Base-by-base conservation (phyloP, 2,113 vertebrate genomes). In the Dasypus novemcinctus region DNA sequence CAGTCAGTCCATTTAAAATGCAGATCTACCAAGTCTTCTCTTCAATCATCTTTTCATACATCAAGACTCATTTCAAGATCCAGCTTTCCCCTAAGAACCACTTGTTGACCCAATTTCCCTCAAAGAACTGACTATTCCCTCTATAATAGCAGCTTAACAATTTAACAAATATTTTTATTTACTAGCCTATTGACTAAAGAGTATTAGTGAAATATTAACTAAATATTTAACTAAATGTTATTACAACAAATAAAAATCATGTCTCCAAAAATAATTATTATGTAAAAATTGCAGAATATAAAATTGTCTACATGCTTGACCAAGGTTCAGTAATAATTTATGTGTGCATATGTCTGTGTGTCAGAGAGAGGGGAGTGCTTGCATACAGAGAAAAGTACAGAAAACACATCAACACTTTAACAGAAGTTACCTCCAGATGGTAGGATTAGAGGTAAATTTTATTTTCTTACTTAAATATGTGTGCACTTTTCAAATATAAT, bases 1-100 rank as follows among this genome's bases (percentile, higher is more conserved):
- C 76, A 93, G 15, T 76, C 54, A 94, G 95, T 87, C 59, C 36
- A 33, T 59, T 78, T 64, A 94, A 94, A 90, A 93, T 68, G n/a
- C 27, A 81, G 87, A 93, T 66, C 15, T 59, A 78, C 63, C 21
- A 86, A 52, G 12, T 13, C 52, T 25, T 5, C 38, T 85, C 15
- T 64, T 17, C 43, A 90, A 54, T 63, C 7, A 86, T 33, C 81
- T 72, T 79, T 57, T 75, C 54, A 71, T 43, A 46, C 78, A 13
- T 68, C 9, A 46, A 72, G 25, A 76, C 7, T 85, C 59, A 43
- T 2, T 41, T 80, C 69, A 88, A 79, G 36, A 57, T 2, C 13
- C 13, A 41, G 0, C 61, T 78, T 80, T 15, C 11, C 43, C 9
- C 12, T 84, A 64, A 57, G 23, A 68, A 59, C 5, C 31, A 90